phyloP scores from a whole-genome alignment of 2,113 vertebrate genomes.

The Melanerpes aurifrons region DNA sequence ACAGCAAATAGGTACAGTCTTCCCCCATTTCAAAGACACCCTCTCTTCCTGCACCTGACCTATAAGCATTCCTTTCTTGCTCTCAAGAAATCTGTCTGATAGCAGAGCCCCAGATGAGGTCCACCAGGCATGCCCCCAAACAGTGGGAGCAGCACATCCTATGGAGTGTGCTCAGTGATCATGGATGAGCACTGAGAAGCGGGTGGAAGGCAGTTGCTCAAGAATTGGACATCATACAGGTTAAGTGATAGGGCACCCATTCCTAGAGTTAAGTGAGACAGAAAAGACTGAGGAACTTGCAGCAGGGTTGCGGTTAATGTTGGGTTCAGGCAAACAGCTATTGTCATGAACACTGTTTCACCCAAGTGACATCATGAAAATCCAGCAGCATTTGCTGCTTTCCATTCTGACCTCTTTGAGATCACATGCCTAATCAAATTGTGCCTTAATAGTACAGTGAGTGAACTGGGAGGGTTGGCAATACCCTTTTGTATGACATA shows the following conservation, averaged over 20 bases:
- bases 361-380: neutral
- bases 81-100: neutral
- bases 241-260: neutral
- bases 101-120: neutral
- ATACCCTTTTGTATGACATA: neutral
- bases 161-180: neutral
- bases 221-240: neutral
- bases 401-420: neutral
- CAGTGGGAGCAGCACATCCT: neutral
- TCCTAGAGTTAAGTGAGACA: neutral
- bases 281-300: neutral
- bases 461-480: neutral
- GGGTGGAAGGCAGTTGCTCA: neutral
- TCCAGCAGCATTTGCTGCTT: neutral
- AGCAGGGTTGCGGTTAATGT: accelerated
- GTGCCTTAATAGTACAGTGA: neutral
- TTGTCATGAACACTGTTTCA: neutral
- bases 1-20: neutral
- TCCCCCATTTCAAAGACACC: neutral
- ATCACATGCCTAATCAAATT: neutral
- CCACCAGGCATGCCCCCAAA: neutral
- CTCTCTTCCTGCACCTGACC: neutral
- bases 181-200: neutral
- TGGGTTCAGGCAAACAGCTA: neutral
- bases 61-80: neutral